Evolutionary conservation across 2,888 invertebrate species (phyloP).

Genomic region (Cantharis rustica): DNA sequence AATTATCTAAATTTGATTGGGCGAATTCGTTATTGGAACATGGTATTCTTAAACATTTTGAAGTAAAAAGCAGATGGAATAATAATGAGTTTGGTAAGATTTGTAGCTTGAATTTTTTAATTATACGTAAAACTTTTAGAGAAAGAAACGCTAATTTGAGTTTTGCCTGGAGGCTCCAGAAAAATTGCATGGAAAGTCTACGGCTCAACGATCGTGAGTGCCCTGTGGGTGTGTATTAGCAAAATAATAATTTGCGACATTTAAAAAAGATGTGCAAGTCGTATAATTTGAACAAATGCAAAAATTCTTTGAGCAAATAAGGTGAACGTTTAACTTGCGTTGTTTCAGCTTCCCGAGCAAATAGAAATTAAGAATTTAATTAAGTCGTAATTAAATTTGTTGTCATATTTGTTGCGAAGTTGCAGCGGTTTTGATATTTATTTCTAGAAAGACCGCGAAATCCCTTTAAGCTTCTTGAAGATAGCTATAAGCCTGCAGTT

Average conservation of each 20-base stretch:
- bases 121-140: background rate
- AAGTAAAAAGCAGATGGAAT: background rate
- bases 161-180: background rate
- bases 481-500: background rate
- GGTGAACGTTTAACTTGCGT: background rate
- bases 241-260: background rate
- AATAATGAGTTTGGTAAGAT: background rate
- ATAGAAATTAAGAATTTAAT: background rate
- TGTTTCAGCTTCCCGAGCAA: background rate
- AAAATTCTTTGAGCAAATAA: background rate
- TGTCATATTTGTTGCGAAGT: background rate
- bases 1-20: no score
- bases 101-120: background rate
- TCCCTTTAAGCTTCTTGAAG: background rate
- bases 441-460: background rate
- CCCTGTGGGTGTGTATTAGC: background rate
- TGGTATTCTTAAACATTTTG: no score
- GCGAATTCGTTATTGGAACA: no score
- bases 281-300: background rate
- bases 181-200: background rate
- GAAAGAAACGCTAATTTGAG: background rate
- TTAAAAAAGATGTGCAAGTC: background rate
- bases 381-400: background rate
- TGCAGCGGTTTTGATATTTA: background rate
- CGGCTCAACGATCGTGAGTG: background rate